Evolutionary conservation across 2,113 vertebrate species (phyloP).

Genomic region (Esox niger): DNA sequence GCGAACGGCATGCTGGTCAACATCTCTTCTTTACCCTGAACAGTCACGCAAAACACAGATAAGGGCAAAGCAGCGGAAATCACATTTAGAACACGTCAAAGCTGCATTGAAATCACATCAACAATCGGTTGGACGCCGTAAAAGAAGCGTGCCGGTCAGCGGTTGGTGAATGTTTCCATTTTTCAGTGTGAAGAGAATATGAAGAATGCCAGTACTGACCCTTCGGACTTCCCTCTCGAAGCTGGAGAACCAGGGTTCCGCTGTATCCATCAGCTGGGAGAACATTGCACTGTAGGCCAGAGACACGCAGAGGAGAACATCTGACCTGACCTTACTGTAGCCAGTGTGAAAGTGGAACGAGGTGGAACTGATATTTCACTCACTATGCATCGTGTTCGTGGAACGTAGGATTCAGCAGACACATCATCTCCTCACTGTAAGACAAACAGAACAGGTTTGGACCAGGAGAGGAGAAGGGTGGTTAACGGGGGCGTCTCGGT

Average conservation of each 20-base stretch:
- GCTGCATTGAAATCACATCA: too few relatives aligned
- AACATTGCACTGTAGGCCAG: constrained; percentile 68
- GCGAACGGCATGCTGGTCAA: constrained; percentile 93
- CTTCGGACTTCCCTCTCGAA: constrained; percentile 75
- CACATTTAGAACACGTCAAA: too few relatives aligned
- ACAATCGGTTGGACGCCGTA: too few relatives aligned
- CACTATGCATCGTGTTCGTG: constrained; percentile 98
- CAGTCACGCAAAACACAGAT: background rate
- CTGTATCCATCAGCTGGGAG: constrained; percentile 78
- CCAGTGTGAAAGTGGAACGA: background rate
- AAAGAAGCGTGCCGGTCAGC: too few relatives aligned
- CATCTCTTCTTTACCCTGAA: constrained; percentile 90
- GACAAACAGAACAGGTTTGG: constrained; percentile 7
- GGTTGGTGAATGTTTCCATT: too few relatives aligned
- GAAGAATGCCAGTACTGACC: constrained; percentile 36
- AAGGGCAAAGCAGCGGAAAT: too few relatives aligned
- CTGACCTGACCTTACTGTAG: background rate
- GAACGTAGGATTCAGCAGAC: constrained; percentile 85
- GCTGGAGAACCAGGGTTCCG: constrained; percentile 79
- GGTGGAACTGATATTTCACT: constrained; percentile 61
- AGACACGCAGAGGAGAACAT: background rate
- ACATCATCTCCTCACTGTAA: constrained; percentile 93
- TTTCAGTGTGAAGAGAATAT: too few relatives aligned
- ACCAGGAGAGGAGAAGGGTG: background rate
- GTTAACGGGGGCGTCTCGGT: too few relatives aligned